Evolutionary conservation across 2,113 vertebrate genomes (phyloP), one percentile per base, ranked within the genome.

Genomic region (Glaucidium brasilianum): DNA sequence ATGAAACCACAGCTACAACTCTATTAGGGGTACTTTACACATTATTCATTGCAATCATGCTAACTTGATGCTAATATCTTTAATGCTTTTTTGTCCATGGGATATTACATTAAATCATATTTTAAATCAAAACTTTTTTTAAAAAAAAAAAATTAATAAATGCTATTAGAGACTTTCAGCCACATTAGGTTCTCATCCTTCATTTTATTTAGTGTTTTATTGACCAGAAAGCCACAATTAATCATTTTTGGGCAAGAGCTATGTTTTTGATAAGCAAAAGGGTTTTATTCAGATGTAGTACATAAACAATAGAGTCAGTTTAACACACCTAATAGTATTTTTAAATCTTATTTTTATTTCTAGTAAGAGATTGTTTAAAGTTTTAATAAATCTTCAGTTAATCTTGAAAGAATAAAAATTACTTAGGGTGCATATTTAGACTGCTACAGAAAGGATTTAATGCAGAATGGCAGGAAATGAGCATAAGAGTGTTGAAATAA

Each of bases 1-100:
- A 97, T 96, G 94, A 96, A 97, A 97, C 79, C 72, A 94, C 96
- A 96, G 94, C 86, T 96, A 96, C 95, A 97, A 90, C 89, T 97
- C 82, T 90, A 60, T 97, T 97, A 90, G 77, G 43, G 43, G 59
- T 76, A 67, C 92, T 98, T 97, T 88, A 78, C 75, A 68, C 59
- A 84, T 96, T 97, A 93, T 96, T 95, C 97, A 90, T 88, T 71
- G 87, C 22, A 71, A 80, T 93, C 90, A 85, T 76, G 58, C 83
- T 97, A 88, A 94, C 90, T 82, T 97, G 90, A 86, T 94, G 89
- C 56, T 93, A 94, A 94, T 92, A 83, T 80, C 55, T 96, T 93
- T 93, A 92, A 71, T 92, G 30, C 4, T 56, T 87, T 93, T 95
- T 92, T 63, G 75, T 90, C 90, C 41, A 47, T 83, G 32, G 11